phyloP scores from a whole-genome alignment of 2,113 vertebrate genomes.

The Halichoeres trimaculatus region DNA sequence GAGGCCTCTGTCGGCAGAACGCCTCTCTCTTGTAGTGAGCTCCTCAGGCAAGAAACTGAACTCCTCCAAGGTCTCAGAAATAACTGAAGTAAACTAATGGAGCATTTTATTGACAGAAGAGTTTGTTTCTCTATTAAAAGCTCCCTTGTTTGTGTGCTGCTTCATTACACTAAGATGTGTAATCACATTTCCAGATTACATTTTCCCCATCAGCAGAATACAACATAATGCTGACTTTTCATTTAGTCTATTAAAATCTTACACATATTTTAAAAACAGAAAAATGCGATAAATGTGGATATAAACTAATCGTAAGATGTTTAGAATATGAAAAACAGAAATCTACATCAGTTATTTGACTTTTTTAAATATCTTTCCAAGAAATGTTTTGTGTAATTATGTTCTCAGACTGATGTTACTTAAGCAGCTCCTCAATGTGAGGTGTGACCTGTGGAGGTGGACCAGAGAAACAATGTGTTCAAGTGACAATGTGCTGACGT shows the following conservation, averaged over 20 bases:
- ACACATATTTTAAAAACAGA: too few relatives aligned
- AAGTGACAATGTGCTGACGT: not conserved
- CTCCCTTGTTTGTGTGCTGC: not conserved
- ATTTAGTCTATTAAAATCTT: not conserved
- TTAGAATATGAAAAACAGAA: too few relatives aligned
- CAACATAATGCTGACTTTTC: not conserved
- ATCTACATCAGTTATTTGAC: too few relatives aligned
- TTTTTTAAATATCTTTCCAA: not conserved
- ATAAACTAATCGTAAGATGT: too few relatives aligned
- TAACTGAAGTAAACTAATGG: not conserved
- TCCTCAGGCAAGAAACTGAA: not conserved
- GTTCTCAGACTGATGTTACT: not conserved
- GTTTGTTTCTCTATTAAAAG: not conserved
- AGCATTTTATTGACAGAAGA: not conserved
- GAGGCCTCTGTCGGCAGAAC: slow-evolving; percentile 16
- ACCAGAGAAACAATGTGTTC: not conserved
- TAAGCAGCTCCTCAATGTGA: not conserved
- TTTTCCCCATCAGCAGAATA: not conserved
- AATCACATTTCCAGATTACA: not conserved
- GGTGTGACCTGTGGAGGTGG: slow-evolving; percentile 3
- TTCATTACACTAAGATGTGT: not conserved
- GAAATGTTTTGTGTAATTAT: not conserved
- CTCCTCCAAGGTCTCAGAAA: not conserved
- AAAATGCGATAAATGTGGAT: too few relatives aligned
- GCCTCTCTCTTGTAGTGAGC: not conserved